phyloP scores from a whole-genome alignment of 2,113 vertebrate species.

The Murina feae region DNA sequence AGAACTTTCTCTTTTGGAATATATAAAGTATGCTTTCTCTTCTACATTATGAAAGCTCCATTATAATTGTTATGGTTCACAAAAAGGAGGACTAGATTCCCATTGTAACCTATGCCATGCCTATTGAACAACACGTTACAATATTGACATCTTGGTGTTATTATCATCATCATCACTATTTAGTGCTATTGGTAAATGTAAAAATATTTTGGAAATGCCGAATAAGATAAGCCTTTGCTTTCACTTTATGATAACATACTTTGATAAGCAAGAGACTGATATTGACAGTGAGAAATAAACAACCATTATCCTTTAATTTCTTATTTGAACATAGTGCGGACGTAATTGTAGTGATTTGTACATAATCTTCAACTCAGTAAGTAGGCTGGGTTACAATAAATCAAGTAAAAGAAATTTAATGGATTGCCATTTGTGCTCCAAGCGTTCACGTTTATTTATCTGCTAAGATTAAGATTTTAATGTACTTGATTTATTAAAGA shows the following conservation, averaged over 20 bases:
- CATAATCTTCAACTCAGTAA: conserved; percentile 66
- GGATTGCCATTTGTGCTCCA: conserved; percentile 43
- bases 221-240: conserved; percentile 13
- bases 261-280: conserved; percentile 6
- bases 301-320: conserved; percentile 41
- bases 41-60: neutral
- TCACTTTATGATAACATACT: neutral
- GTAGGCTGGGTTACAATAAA: conserved; percentile 54
- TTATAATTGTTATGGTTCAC: neutral
- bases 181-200: neutral
- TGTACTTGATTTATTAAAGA: conserved; percentile 57
- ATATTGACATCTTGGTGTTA: neutral
- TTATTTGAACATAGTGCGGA: conserved; percentile 52
- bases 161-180: neutral
- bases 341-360: conserved; percentile 68
- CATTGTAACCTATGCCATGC: neutral
- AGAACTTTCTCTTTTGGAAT: neutral
- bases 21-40: neutral
- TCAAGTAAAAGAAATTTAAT: conserved; percentile 58
- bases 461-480: conserved; percentile 66
- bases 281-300: conserved; percentile 36
- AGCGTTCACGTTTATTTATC: conserved; percentile 45
- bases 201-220: neutral
- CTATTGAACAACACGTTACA: neutral
- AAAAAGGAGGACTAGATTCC: neutral